Percentiles rank a stretch among this genome's conserved stretches.
phyloP scores from a whole-genome alignment of 1,140 invertebrate species.

The Brachionus rubens region DNA sequence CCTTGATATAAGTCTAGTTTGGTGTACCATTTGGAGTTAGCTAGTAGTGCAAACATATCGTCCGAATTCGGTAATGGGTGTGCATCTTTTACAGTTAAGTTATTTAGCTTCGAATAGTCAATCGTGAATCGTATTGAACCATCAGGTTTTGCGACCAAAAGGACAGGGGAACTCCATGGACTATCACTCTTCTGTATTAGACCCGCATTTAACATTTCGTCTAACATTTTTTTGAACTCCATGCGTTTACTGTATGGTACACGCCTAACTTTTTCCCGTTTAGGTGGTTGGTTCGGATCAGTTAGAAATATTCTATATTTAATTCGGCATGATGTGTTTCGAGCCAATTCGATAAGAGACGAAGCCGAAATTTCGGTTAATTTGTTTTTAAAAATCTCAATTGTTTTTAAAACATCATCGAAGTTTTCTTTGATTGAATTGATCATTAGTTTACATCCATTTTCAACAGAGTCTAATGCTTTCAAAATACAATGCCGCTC shows the following conservation, averaged over 20 bases:
- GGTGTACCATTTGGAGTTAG: not conserved
- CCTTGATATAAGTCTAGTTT: constrained; percentile 17
- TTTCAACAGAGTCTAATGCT: not conserved
- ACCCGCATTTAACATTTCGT: constrained; percentile 42
- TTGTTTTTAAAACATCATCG: not conserved
- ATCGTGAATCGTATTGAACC: constrained; percentile 1
- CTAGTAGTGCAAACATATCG: not conserved
- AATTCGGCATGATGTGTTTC: not conserved
- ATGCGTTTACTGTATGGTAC: not conserved
- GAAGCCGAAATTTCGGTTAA: not conserved
- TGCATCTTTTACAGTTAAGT: not conserved
- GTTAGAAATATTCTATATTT: not conserved
- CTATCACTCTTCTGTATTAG: not conserved
- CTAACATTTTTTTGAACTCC: constrained; percentile 14
- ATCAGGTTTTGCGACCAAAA: no score
- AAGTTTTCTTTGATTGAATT: constrained; percentile 1
- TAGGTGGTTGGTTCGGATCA: not conserved
- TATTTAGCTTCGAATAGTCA: constrained; percentile 23
- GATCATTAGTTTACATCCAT: not conserved
- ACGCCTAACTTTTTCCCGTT: not conserved
- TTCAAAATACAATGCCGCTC: not conserved
- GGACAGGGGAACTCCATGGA: constrained; percentile 8
- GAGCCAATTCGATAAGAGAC: not conserved
- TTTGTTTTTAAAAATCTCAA: not conserved
- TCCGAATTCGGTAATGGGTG: not conserved